Conservation (phyloP, 2,797 vertebrate species). For the Lophotriccus pileatus region DNA sequence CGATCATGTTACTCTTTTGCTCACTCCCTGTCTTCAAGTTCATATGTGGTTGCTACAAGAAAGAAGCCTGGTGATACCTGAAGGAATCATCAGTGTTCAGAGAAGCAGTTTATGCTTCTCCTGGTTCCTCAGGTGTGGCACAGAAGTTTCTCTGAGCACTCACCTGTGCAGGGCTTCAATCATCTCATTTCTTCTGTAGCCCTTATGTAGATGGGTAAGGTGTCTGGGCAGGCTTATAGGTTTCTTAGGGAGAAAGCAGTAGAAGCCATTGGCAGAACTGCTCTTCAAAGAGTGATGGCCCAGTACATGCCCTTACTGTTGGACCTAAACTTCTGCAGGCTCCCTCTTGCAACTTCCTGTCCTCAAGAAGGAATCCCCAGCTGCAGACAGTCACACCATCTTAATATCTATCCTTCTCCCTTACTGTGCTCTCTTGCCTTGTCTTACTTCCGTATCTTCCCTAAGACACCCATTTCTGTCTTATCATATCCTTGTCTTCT, state of each 20-base stretch:
- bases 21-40: not conserved
- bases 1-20: not conserved
- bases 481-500: not conserved
- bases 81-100: not conserved
- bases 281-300: not conserved
- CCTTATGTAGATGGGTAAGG: not conserved
- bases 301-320: not conserved
- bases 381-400: not conserved
- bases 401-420: not conserved
- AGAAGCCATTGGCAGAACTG: not conserved
- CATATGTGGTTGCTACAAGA: not conserved
- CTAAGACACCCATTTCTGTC: not conserved
- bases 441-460: not conserved
- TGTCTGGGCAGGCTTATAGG: not conserved
- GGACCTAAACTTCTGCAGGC: not conserved
- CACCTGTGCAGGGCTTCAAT: not conserved
- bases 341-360: not conserved
- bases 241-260: not conserved
- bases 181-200: rapidly evolving
- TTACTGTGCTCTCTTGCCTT: not conserved
- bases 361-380: not conserved
- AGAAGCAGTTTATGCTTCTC: not conserved
- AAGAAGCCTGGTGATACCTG: not conserved
- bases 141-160: not conserved
- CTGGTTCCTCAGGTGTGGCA: not conserved